phyloP scores from a whole-genome alignment of 2,888 invertebrate species.

The Linnaemya vulpina region DNA sequence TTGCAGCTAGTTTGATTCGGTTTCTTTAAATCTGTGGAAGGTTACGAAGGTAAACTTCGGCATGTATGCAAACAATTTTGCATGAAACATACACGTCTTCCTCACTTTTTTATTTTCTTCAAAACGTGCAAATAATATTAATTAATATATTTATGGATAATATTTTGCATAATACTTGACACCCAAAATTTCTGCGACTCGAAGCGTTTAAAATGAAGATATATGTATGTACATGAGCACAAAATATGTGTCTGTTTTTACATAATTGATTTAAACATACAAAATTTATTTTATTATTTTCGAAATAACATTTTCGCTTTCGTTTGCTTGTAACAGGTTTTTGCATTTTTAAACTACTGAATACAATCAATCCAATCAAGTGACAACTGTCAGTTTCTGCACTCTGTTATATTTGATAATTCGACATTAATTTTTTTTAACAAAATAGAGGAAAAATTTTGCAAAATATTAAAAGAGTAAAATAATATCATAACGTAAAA shows the following conservation, averaged over 20 bases:
- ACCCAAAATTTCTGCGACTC: conserved; percentile 36
- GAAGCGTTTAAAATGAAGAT: not conserved
- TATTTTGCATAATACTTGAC: conserved; percentile 62
- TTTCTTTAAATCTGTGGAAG: conserved; percentile 57
- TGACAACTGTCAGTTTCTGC: not conserved
- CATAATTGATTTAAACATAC: conserved; percentile 35
- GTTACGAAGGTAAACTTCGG: conserved; percentile 23
- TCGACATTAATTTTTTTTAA: too few species aligned
- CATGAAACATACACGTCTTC: conserved; percentile 58
- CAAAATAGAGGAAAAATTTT: too few species aligned
- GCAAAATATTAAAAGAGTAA: too few species aligned
- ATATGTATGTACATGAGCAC: not conserved
- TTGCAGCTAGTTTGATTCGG: conserved; percentile 3
- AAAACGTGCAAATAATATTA: conserved; percentile 60
- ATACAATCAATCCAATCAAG: conserved; percentile 16
- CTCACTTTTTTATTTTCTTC: conserved; percentile 2
- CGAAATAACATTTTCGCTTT: conserved; percentile 54
- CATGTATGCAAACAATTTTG: conserved; percentile 58
- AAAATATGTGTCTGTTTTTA: not conserved
- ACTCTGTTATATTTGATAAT: not conserved
- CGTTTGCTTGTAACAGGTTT: conserved; percentile 55
- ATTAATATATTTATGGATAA: not conserved
- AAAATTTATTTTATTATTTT: conserved; percentile 12
- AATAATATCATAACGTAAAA: too few species aligned
- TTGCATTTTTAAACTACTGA: not conserved